Evolutionary conservation across 2,113 vertebrate genomes (phyloP).

Genomic region (Arvicanthis niloticus): DNA sequence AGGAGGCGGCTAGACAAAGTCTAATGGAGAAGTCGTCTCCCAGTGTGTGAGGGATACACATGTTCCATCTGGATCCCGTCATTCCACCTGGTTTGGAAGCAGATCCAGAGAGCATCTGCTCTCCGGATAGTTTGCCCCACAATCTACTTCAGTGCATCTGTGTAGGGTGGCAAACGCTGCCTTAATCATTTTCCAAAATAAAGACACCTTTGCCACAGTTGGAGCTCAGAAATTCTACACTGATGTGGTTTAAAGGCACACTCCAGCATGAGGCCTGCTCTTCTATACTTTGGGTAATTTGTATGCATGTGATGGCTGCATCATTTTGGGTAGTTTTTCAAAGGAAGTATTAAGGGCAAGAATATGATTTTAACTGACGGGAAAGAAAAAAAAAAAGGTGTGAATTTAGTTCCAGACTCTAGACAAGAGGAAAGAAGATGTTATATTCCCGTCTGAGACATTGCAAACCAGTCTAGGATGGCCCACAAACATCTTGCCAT

Average conservation of each 20-base stretch:
- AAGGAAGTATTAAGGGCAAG: conserved; percentile 64
- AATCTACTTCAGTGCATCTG: neutral
- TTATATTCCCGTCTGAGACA: neutral
- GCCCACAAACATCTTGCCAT: neutral
- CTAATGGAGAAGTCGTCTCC: neutral
- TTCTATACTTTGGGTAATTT: conserved; percentile 16
- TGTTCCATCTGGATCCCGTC: neutral
- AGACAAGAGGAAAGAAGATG: conserved; percentile 62
- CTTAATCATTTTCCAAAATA: conserved; percentile 8
- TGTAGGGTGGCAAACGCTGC: neutral
- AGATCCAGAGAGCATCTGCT: neutral
- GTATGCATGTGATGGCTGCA: neutral
- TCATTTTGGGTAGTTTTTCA: conserved; percentile 43
- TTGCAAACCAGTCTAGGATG: neutral
- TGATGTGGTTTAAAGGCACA: neutral
- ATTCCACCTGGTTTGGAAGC: neutral
- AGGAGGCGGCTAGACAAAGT: neutral
- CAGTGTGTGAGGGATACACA: neutral
- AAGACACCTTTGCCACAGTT: neutral
- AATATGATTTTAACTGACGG: conserved; percentile 71
- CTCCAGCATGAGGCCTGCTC: neutral
- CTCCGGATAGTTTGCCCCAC: neutral
- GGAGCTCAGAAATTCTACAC: neutral
- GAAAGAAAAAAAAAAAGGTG: conserved; percentile 52
- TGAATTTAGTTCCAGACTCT: conserved; percentile 66